These are phyloP conservation scores for Cryptocephalus primarius DNA, from an alignment of 2,888 invertebrate species.

Conservation along the genomic window DNA sequence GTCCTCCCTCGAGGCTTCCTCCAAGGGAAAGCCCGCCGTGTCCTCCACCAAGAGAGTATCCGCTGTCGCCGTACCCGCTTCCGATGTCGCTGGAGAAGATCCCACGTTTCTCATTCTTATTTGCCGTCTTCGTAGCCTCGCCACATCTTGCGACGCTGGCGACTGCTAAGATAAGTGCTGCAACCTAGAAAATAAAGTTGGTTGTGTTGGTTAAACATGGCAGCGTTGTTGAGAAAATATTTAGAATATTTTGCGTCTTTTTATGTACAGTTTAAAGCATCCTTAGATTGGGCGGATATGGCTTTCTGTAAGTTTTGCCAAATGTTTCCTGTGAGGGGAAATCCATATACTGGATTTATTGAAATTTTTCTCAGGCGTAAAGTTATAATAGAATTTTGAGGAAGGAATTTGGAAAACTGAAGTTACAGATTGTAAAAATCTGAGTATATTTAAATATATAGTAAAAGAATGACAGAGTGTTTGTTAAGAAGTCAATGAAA, in stretches of 20 bases:
- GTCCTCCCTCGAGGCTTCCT: slow-evolving; percentile 12
- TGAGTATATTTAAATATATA: too few species aligned
- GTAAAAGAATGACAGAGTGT: too few species aligned
- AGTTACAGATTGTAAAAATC: too few species aligned
- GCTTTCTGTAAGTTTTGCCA: too few species aligned
- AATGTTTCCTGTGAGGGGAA: too few species aligned
- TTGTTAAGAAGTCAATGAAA: too few species aligned
- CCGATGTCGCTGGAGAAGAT: slow-evolving; percentile 21
- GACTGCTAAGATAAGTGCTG: slow-evolving; percentile 22
- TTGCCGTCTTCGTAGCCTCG: slow-evolving; percentile 19
- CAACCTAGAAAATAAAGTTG: slow-evolving; percentile 13
- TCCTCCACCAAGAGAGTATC: slow-evolving; percentile 4
- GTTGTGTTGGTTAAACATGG: neutral
- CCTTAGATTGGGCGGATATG: neutral
- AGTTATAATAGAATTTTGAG: too few species aligned
- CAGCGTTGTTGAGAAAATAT: neutral
- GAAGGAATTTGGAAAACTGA: too few species aligned
- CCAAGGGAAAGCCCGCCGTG: slow-evolving; percentile 9
- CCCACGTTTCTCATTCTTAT: slow-evolving; percentile 23
- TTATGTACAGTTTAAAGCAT: neutral
- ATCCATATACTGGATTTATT: too few species aligned
- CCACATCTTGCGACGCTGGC: slow-evolving; percentile 20
- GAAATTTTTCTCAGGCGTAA: too few species aligned
- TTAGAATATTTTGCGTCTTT: neutral
- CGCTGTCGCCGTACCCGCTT: slow-evolving; percentile 14